phyloP scores from a whole-genome alignment of 2,888 invertebrate species.

The Drosophila affinis region DNA sequence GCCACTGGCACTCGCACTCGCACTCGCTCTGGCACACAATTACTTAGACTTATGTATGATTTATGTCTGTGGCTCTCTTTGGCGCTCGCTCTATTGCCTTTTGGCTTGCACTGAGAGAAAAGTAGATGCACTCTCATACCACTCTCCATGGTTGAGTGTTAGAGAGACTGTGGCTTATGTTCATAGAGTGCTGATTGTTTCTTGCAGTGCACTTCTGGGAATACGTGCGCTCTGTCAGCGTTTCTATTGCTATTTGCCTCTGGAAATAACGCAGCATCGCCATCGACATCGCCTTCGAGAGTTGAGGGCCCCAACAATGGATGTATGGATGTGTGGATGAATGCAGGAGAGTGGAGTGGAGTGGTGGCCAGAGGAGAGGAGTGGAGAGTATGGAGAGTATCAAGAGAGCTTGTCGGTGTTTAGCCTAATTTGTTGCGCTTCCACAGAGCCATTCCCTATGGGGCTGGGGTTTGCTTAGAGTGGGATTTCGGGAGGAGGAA shows the following conservation, averaged over 20 bases:
- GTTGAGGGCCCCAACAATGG: background rate
- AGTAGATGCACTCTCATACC: too few species aligned
- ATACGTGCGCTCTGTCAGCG: slow-evolving; percentile 31
- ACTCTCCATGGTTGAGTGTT: too few species aligned
- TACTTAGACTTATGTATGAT: slow-evolving; percentile 70
- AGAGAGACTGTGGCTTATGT: too few species aligned
- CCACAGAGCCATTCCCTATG: slow-evolving; percentile 15
- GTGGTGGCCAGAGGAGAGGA: background rate
- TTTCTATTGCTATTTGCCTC: slow-evolving; percentile 15
- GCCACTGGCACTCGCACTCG: slow-evolving; percentile 11
- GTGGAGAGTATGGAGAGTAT: background rate
- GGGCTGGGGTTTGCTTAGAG: background rate
- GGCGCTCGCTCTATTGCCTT: slow-evolving; percentile 33
- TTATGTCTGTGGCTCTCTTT: slow-evolving; percentile 43
- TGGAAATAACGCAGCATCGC: slow-evolving; percentile 20
- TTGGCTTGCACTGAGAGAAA: slow-evolving; percentile 20
- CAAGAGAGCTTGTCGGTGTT: slow-evolving; percentile 34
- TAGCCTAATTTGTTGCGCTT: slow-evolving; percentile 51
- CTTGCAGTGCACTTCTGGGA: slow-evolving; percentile 10
- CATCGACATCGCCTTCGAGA: background rate
- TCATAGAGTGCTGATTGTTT: background rate
- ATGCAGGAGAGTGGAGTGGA: background rate
- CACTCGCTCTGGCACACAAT: slow-evolving; percentile 62
- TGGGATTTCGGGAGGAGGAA: background rate
- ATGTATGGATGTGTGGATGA: background rate